Evolutionary conservation across 1,140 invertebrate species (phyloP).

Genomic region (Rhynchophorus ferrugineus): DNA sequence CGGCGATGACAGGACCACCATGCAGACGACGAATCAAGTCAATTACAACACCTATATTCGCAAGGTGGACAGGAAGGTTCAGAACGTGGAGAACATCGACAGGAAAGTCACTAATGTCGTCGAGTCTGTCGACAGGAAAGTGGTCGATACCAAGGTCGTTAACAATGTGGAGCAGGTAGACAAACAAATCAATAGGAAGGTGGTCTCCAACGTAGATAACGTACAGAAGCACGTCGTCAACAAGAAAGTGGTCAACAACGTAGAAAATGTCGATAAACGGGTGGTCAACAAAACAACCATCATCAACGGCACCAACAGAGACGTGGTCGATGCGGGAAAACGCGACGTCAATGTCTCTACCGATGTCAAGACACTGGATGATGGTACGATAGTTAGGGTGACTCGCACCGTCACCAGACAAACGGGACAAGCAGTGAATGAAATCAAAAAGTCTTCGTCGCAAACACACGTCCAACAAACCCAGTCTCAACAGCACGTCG

Average conservation of each 20-base stretch:
- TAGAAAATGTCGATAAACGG: slow-evolving; percentile 7
- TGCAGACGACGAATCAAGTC: slow-evolving; percentile 52
- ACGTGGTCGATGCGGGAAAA: slow-evolving; percentile 27
- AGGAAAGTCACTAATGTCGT: slow-evolving; percentile 3
- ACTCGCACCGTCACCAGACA: slow-evolving; percentile 43
- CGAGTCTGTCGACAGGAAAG: neutral
- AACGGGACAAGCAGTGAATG: slow-evolving; percentile 18
- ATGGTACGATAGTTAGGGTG: slow-evolving; percentile 47
- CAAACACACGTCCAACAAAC: slow-evolving; percentile 27
- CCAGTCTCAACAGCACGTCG: slow-evolving; percentile 19
- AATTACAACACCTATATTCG: slow-evolving; percentile 54
- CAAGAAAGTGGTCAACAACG: neutral
- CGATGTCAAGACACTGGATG: slow-evolving; percentile 44
- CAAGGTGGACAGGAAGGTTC: slow-evolving; percentile 36
- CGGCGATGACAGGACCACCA: slow-evolving; percentile 47
- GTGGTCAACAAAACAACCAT: neutral
- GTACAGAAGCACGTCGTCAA: neutral
- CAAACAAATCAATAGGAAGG: slow-evolving; percentile 5
- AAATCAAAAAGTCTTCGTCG: slow-evolving; percentile 33
- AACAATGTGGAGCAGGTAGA: neutral
- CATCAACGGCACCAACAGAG: slow-evolving; percentile 7
- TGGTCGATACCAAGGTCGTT: neutral
- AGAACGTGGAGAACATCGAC: slow-evolving; percentile 10
- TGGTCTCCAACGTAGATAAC: neutral
- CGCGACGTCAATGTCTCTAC: slow-evolving; percentile 31